phyloP scores from a whole-genome alignment of 2,888 invertebrate species.

The Cataglyphis cursor region DNA sequence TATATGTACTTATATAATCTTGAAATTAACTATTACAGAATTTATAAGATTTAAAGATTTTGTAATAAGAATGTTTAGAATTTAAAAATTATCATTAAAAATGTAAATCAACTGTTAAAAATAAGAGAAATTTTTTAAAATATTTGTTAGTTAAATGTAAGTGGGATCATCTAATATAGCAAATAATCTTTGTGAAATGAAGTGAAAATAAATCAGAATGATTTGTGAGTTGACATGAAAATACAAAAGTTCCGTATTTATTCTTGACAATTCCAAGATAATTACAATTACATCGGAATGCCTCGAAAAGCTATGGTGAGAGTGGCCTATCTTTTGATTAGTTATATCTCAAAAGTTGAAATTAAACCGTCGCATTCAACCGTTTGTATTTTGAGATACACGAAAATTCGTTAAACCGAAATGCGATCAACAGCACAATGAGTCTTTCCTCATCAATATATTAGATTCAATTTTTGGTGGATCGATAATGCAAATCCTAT shows the following conservation, averaged over 20 bases:
- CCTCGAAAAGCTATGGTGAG: constrained; percentile 25
- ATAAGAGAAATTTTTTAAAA: neutral
- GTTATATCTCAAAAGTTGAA: constrained; percentile 41
- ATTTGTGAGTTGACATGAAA: constrained; percentile 10
- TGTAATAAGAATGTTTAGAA: neutral
- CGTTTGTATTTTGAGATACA: constrained; percentile 17
- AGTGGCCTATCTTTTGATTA: constrained; percentile 17
- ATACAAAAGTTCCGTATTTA: constrained; percentile 1
- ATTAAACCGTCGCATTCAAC: constrained; percentile 20
- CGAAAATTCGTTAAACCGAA: constrained; percentile 46
- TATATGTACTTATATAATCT: neutral
- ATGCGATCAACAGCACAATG: constrained; percentile 25
- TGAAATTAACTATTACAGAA: neutral
- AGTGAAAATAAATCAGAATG: constrained; percentile 3
- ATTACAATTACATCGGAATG: constrained; percentile 46
- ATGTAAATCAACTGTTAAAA: neutral
- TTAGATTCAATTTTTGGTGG: constrained; percentile 11
- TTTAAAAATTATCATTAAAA: neutral
- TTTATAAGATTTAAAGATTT: neutral
- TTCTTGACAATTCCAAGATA: constrained; percentile 36
- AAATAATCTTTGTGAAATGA: constrained; percentile 15
- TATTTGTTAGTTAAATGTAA: neutral
- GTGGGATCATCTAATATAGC: neutral
- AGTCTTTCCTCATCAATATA: constrained; percentile 7
- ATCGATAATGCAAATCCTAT: constrained; percentile 1